Evolutionary conservation across 2,888 invertebrate genomes (phyloP).

Genomic region (Pristionchus japonicus): DNA sequence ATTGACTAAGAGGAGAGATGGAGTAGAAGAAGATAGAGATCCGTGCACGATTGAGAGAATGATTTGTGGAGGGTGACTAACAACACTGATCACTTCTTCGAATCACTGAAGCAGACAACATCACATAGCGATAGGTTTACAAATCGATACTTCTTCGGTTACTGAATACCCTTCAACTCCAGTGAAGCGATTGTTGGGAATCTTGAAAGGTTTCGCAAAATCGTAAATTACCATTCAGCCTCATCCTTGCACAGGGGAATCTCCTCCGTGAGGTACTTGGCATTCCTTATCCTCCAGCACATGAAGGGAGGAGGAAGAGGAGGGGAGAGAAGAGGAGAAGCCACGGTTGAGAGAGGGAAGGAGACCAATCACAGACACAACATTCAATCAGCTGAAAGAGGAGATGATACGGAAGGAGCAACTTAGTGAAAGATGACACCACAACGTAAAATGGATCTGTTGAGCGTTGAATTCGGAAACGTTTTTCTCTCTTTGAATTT

Average conservation of each 20-base stretch:
- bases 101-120: not conserved
- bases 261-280: conserved; percentile 47
- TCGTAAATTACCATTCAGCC: conserved; percentile 59
- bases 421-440: not conserved
- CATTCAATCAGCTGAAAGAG: conserved; percentile 16
- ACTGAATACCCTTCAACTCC: no score
- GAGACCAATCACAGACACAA: conserved; percentile 14
- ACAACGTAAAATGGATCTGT: not conserved
- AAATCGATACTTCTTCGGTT: not conserved
- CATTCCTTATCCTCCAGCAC: conserved; percentile 44
- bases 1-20: not conserved
- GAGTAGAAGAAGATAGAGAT: not conserved
- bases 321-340: conserved; percentile 24
- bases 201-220: not conserved
- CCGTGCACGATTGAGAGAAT: not conserved
- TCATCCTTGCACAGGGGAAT: conserved; percentile 70
- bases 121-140: not conserved
- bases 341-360: conserved; percentile 1
- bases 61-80: not conserved
- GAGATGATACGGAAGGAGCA: not conserved
- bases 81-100: not conserved
- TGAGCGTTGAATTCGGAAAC: no score
- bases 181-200: no score
- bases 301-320: not conserved
- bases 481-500: no score